Evolutionary conservation across 2,113 vertebrate genomes (phyloP), one percentile per base, ranked within the genome.

Genomic region (Thinocorus orbignyianus): DNA sequence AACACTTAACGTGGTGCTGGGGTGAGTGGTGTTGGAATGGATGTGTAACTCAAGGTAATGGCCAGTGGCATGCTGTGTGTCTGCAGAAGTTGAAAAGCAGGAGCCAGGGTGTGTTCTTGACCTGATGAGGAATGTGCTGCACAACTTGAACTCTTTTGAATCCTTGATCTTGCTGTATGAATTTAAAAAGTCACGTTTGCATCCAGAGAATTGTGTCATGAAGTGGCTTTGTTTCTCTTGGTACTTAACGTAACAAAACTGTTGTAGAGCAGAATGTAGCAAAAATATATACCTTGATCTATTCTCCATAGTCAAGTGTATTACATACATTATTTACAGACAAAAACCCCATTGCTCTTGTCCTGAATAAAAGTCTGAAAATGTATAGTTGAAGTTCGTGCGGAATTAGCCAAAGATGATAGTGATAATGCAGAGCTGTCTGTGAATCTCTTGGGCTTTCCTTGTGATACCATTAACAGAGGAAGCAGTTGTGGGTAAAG

Each of bases 221-320:
- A n/a, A 46, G 13, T n/a, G 39, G 6, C 16, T 81, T 33, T 54
- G 25, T 58, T 37, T 42, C 14, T 73, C 23, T 31, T 6, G 9
- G 8, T 24, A 5, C 33, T 68, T 81, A 49, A 2, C 0, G 0
- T 42, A 54, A 65, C n/a, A 31, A 17, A 49, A 33, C 25, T 46
- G 11, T 33, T 57, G 35, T 31, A 62, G 65, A 86, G 39, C 42
- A 60, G 46, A 71, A 48, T 0, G 0, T 60, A 44, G 46, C 35
- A 35, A 8, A 72, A 78, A 24, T 19, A 15, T 20, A 60, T 62
- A 28, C 33, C 25, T 14, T 61, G 35, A 68, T 49, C 37, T 46
- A 23, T 20, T 30, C 42, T 69, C 0, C 1, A 2, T 5, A 30
- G 22, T 44, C 26, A 57, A 33, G 25, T 33, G 18, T 35, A 15